phyloP scores from a whole-genome alignment of 2,113 vertebrate genomes.

The Ploceus nigricollis region DNA sequence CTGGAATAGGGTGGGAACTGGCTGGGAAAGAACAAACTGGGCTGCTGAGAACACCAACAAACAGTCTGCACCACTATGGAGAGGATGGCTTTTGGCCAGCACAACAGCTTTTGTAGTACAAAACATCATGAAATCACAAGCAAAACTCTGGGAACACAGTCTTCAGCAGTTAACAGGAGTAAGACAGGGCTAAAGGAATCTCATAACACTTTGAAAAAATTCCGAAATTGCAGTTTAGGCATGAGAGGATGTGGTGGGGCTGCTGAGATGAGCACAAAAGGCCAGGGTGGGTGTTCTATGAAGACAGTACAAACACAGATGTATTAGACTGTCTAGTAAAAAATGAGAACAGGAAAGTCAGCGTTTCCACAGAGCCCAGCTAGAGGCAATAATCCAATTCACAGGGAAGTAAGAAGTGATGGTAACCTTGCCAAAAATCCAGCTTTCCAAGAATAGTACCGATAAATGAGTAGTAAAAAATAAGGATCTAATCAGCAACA shows the following conservation, averaged over 20 bases:
- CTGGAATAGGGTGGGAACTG: background rate
- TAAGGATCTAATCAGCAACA: constrained; percentile 12
- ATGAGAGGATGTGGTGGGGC: background rate
- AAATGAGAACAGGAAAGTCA: background rate
- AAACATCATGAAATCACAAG: background rate
- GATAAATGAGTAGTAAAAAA: background rate
- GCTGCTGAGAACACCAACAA: background rate
- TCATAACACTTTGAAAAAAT: background rate
- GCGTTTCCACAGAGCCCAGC: background rate
- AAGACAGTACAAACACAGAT: background rate
- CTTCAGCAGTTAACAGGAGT: background rate
- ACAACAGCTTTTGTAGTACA: background rate
- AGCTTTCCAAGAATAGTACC: constrained; percentile 18
- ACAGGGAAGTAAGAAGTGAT: background rate
- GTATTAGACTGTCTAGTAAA: background rate
- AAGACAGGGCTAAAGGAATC: background rate
- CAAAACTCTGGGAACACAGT: background rate
- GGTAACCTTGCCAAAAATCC: background rate
- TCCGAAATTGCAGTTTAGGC: background rate
- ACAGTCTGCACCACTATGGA: background rate
- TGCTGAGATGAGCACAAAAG: background rate
- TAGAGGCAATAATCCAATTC: constrained; percentile 35
- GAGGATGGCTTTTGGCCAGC: background rate
- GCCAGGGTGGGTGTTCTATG: background rate
- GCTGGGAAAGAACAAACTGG: background rate